These are phyloP conservation scores for Schizotus pectinicornis DNA, from an alignment of 2,888 invertebrate species.

Conservation along the genomic window DNA sequence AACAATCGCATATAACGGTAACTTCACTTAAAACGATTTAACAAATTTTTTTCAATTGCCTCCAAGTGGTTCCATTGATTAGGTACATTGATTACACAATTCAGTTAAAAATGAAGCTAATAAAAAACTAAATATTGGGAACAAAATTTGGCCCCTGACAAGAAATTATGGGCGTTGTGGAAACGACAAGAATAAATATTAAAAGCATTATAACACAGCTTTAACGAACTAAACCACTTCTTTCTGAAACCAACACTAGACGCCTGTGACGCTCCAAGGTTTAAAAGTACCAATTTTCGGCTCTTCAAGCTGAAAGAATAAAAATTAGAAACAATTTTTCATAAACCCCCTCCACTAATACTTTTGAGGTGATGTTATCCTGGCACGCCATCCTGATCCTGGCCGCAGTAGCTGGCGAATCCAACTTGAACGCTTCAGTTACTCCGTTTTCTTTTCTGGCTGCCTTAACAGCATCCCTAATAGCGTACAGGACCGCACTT, in stretches of 20 bases:
- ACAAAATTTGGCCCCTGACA: no score
- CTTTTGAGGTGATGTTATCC: constrained; percentile 81
- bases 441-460: constrained; percentile 75
- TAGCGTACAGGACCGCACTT: constrained; percentile 87
- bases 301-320: neutral
- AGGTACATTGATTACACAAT: no score
- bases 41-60: no score
- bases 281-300: constrained; percentile 1
- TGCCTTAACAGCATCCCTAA: constrained; percentile 83
- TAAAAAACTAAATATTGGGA: no score
- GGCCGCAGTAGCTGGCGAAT: constrained; percentile 88
- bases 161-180: no score
- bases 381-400: constrained; percentile 88
- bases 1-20: no score
- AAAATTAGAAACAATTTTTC: neutral
- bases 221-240: no score
- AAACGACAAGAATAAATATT: neutral
- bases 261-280: neutral
- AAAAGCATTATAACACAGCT: no score
- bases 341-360: constrained; percentile 50
- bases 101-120: no score
- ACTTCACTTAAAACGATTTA: no score
- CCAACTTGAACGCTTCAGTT: constrained; percentile 65
- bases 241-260: neutral
- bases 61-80: no score